Evolutionary conservation across 2,113 vertebrate species (phyloP).

Genomic region (Bucco capensis): DNA sequence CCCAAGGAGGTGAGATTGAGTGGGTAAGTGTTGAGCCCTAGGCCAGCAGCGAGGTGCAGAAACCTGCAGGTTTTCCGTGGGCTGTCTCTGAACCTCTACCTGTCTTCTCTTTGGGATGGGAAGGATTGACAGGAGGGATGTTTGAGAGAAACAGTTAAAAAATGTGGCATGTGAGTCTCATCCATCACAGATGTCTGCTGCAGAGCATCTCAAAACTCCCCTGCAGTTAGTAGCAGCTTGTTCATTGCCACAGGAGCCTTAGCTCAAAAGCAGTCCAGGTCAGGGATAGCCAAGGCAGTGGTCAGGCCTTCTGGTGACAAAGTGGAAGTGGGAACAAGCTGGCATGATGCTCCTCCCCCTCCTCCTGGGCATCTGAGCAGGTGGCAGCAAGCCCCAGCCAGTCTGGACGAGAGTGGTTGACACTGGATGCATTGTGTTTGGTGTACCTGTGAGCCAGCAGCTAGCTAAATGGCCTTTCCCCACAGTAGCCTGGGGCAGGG

Average conservation of each 20-base stretch:
- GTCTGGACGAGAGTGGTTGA: background rate
- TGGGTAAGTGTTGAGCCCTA: background rate
- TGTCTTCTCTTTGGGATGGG: background rate
- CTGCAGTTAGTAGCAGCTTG: background rate
- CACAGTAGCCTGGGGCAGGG: background rate
- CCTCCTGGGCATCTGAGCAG: background rate
- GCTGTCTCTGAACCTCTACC: background rate
- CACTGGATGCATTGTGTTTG: rapidly evolving
- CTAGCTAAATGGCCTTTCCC: background rate
- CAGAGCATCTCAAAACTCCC: background rate
- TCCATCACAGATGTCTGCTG: background rate
- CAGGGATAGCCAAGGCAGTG: background rate
- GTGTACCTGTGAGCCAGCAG: background rate
- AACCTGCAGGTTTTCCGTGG: background rate
- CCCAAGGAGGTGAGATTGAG: constrained; percentile 4
- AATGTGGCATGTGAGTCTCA: background rate
- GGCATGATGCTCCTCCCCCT: background rate
- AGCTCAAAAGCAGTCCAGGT: background rate
- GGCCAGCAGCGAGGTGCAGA: background rate
- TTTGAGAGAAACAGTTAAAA: background rate
- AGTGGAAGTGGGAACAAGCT: background rate
- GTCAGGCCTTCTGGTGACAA: background rate
- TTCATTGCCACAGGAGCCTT: background rate
- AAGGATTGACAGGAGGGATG: background rate
- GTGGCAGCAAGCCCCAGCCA: background rate